phyloP scores from a whole-genome alignment of 2,888 invertebrate species.

The Carterocephalus palaemon region DNA sequence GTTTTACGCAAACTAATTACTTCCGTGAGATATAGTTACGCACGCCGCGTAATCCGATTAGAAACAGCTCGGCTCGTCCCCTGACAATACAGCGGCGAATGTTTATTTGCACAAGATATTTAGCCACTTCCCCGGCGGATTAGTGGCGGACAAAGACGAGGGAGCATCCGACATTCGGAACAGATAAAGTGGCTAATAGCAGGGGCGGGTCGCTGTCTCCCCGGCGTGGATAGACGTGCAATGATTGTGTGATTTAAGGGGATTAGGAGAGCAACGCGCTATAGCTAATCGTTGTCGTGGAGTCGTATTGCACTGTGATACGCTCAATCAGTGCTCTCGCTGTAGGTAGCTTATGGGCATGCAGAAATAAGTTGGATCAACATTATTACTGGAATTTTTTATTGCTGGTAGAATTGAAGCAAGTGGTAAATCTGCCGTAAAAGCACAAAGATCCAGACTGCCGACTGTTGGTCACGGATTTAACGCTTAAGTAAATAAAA shows the following conservation, averaged over 20 bases:
- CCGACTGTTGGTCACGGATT: too few species aligned
- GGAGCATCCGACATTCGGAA: constrained; percentile 45
- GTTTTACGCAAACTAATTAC: constrained; percentile 59
- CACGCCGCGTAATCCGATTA: constrained; percentile 70
- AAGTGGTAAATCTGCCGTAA: too few species aligned
- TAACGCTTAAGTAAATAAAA: too few species aligned
- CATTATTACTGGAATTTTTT: too few species aligned
- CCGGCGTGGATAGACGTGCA: constrained; percentile 41
- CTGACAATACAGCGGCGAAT: constrained; percentile 68
- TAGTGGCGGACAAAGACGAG: constrained; percentile 65
- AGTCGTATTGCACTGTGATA: background rate
- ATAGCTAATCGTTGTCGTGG: background rate
- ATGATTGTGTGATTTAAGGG: constrained; percentile 52
- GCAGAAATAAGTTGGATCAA: too few species aligned
- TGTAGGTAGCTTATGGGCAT: too few species aligned
- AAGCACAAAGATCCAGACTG: too few species aligned
- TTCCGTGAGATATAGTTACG: constrained; percentile 53
- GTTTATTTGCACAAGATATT: constrained; percentile 79
- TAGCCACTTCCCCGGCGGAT: constrained; percentile 76
- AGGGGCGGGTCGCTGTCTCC: constrained; percentile 61
- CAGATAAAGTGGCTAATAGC: constrained; percentile 69
- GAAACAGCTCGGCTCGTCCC: constrained; percentile 61
- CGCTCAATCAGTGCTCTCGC: too few species aligned
- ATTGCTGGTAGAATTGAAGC: too few species aligned
- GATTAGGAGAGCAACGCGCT: constrained; percentile 43